A percentile compares a stretch with the other conserved stretches of the same genome.
Evolutionary conservation across 2,797 vertebrate genomes (phyloP).

Genomic region (Anguilla obscura): DNA sequence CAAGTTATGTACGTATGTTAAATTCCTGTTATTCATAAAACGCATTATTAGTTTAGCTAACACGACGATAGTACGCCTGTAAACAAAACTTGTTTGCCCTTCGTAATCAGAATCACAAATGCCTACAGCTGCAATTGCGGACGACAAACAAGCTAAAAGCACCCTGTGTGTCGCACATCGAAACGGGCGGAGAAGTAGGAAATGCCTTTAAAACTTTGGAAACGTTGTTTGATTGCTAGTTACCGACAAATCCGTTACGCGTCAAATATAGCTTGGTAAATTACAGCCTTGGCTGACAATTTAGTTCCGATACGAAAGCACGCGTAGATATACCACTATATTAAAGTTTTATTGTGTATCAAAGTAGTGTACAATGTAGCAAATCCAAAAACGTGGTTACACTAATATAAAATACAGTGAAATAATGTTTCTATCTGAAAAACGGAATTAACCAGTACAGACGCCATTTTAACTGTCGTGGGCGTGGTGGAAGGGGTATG

Average conservation of each 20-base stretch:
- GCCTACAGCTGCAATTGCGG: not conserved
- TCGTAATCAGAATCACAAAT: not conserved
- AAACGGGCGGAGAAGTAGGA: not conserved
- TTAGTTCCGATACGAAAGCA: not conserved
- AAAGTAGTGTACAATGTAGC: not conserved
- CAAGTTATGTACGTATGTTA: not conserved
- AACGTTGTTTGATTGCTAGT: not conserved
- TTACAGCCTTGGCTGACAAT: not conserved
- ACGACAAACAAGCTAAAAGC: not conserved
- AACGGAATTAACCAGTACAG: not conserved
- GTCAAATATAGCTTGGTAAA: not conserved
- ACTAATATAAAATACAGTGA: not conserved
- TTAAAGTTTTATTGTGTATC: not conserved
- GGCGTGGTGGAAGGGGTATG: slow-evolving; percentile 44
- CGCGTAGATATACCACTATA: not conserved
- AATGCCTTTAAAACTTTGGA: not conserved
- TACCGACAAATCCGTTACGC: not conserved
- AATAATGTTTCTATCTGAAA: not conserved
- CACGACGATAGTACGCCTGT: not conserved
- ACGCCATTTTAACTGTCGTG: slow-evolving; percentile 41
- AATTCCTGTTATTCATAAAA: not conserved
- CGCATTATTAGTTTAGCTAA: not conserved
- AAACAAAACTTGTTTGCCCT: not conserved
- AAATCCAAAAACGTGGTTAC: not conserved
- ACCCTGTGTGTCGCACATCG: not conserved